Evolutionary conservation across 2,113 vertebrate species (phyloP), one percentile per base, ranked within the genome.

Genomic region (Centropus unirufus): DNA sequence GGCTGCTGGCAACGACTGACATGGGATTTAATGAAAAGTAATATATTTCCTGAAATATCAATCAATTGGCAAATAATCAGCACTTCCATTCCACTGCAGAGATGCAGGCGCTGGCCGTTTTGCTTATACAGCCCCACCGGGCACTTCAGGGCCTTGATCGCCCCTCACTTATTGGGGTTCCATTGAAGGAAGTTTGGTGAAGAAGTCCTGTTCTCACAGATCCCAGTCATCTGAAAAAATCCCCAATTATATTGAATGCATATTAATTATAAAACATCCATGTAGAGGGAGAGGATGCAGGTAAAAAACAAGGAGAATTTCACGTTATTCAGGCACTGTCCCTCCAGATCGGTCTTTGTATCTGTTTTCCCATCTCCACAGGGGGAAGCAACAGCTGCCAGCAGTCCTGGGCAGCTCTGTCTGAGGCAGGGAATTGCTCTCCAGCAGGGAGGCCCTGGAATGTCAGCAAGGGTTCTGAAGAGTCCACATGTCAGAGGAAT

Each of bases 161-260:
- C 91, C 79, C 64, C 87, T 93, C 2, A 4, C 51, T 78, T 87
- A 69, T 34, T 79, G 82, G 44, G 59, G 63, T 81, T 94, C 96
- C 95, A 91, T 93, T 95, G 93, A 80, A 83, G 74, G 32, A 90
- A 93, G 83, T 95, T 95, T 26, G 74, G 68, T 68, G 42, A 66
- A 94, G 79, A 93, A 97, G 95, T 91, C 64, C 96, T 82, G 93
- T 97, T 97, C 96, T 90, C 93, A 92, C 74, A 91, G 87, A 32
- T 30, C 22, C 72, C 94, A 95, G 92, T 93, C 91, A 92, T 83
- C 91, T 91, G 69, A 96, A 94, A 95, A 94, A 79, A 79, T 66
- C 75, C 47, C 58, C 66, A 67, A 20, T 36, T 91, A 87, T 59
- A 29, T 74, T 55, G 51, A 93, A 68, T 64, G 40, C 29, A 95